phyloP scores from a whole-genome alignment of 2,113 vertebrate species.

The Protomyctophum bolini region DNA sequence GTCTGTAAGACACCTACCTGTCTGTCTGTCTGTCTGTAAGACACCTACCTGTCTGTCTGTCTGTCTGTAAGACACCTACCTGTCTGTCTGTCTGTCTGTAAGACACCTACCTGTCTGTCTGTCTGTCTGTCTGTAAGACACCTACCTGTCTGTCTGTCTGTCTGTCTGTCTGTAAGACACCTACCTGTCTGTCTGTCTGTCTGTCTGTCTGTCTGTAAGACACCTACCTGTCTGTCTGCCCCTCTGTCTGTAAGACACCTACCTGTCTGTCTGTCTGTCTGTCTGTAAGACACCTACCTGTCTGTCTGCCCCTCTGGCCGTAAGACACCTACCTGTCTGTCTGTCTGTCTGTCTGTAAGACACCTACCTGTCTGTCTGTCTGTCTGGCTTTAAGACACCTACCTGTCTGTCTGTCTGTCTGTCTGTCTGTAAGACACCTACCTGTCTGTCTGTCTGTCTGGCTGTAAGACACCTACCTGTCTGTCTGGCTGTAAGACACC shows the following conservation, averaged over 20 bases:
- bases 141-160: too few species aligned
- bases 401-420: conserved; percentile 60
- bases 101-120: conserved; percentile 32
- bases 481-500: conserved; percentile 64
- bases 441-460: too few species aligned
- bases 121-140: too few species aligned
- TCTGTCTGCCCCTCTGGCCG: too few species aligned
- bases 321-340: conserved; percentile 63
- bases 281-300: too few species aligned
- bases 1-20: too few species aligned
- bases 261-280: too few species aligned
- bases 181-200: too few species aligned
- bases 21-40: conserved; percentile 64
- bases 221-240: conserved; percentile 58
- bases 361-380: background rate
- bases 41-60: background rate
- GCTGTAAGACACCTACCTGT: too few species aligned
- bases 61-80: conserved; percentile 34
- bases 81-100: conserved; percentile 65
- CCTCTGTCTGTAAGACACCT: conserved; percentile 70
- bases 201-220: too few species aligned
- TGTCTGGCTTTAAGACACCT: too few species aligned
- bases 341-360: conserved; percentile 70
- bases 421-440: conserved; percentile 68
- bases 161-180: conserved; percentile 72